Evolutionary conservation across 2,113 vertebrate species (phyloP).

Genomic region (Calidris pugnax): DNA sequence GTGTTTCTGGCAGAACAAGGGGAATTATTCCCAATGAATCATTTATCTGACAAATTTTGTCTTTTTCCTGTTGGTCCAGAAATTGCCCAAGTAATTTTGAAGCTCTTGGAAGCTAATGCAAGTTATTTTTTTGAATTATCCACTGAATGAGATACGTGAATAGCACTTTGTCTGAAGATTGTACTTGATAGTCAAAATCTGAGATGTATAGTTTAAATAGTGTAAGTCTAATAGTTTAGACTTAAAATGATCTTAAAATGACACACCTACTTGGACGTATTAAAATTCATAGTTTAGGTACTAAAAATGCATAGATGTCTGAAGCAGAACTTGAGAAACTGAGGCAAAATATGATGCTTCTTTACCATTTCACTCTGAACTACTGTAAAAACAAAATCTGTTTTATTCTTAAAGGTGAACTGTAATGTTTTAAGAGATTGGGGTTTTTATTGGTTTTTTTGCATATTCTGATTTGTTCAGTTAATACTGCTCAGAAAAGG

Average conservation of each 20-base stretch:
- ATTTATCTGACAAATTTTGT: not conserved
- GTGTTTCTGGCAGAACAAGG: not conserved
- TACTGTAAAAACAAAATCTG: not conserved
- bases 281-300: not conserved
- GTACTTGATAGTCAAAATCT: not conserved
- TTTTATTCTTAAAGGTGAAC: not conserved
- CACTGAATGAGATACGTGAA: not conserved
- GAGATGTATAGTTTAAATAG: not conserved
- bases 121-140: not conserved
- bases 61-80: not conserved
- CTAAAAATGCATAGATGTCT: not conserved
- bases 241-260: slow-evolving; percentile 2
- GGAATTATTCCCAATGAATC: not conserved
- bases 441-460: not conserved
- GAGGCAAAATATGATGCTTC: not conserved
- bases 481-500: not conserved
- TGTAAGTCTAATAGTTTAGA: not conserved
- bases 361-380: not conserved
- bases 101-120: not conserved
- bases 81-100: slow-evolving; percentile 9
- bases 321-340: not conserved
- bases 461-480: not conserved
- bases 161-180: slow-evolving; percentile 3
- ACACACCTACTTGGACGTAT: not conserved
- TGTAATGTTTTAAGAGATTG: not conserved